Evolutionary conservation across 2,113 vertebrate genomes (phyloP).

Genomic region (Cheirogaleus medius): DNA sequence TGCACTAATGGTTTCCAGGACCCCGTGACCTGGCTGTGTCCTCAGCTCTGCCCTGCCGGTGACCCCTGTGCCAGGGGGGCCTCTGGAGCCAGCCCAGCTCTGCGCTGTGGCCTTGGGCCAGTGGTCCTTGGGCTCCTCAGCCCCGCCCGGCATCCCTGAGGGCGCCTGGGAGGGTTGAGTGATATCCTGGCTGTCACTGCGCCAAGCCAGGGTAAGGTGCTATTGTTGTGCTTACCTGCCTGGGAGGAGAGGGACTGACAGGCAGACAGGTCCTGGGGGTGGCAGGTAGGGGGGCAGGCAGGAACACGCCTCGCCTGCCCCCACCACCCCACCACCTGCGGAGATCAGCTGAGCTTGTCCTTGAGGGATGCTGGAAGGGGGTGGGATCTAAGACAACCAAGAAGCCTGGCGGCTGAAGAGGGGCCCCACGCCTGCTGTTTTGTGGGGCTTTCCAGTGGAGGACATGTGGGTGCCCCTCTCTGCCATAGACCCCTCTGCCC

Average conservation of each 20-base stretch:
- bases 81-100: background rate
- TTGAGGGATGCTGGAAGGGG: background rate
- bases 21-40: background rate
- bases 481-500: background rate
- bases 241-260: background rate
- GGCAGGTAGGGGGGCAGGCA: constrained; percentile 42
- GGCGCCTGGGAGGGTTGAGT: background rate
- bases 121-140: background rate
- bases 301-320: background rate
- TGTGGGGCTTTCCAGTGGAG: background rate
- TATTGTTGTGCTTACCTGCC: background rate
- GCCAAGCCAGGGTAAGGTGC: background rate
- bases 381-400: background rate
- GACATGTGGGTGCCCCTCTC: background rate
- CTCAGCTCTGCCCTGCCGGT: background rate
- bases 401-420: background rate
- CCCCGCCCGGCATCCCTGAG: rapidly evolving
- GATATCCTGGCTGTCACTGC: background rate
- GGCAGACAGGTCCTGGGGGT: constrained; percentile 35
- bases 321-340: too few species aligned
- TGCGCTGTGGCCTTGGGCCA: background rate
- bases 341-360: background rate
- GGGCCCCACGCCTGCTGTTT: background rate
- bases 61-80: too few species aligned
- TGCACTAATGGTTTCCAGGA: background rate